Percentiles rank a stretch among this genome's conserved stretches.
Conservation (phyloP, 2,797 vertebrate genomes). For the Austrolebias charrua region DNA sequence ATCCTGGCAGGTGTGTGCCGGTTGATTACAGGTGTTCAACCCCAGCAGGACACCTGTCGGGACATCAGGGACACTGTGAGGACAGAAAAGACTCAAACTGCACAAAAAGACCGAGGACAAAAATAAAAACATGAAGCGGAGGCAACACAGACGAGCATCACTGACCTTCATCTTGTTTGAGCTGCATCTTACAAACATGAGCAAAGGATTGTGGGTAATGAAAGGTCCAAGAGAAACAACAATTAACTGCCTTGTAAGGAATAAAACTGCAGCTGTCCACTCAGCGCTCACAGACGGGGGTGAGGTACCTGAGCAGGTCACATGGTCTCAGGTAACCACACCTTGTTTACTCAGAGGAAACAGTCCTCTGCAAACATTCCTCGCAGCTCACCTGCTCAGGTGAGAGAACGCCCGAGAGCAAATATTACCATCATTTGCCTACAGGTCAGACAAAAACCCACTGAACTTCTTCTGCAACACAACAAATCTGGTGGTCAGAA, state of each 20-base stretch:
- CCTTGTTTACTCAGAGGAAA: neutral
- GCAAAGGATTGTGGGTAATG: neutral
- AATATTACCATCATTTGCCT: neutral
- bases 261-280: neutral
- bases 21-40: too few relatives aligned
- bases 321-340: constrained; percentile 1
- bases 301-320: neutral
- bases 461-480: neutral
- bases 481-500: neutral
- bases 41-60: too few relatives aligned
- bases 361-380: neutral
- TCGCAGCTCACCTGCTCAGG: neutral
- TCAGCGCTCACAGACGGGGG: too few relatives aligned
- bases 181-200: neutral
- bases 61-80: too few relatives aligned
- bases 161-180: neutral
- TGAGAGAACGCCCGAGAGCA: neutral
- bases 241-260: neutral
- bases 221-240: neutral
- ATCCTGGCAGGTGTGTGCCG: too few relatives aligned
- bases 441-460: neutral
- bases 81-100: too few relatives aligned
- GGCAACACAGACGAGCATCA: neutral
- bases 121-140: too few relatives aligned
- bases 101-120: too few relatives aligned